Evolutionary conservation across 2,797 vertebrate species (phyloP), one percentile per base, ranked within the genome.

Genomic region (Echeneis naucrates): DNA sequence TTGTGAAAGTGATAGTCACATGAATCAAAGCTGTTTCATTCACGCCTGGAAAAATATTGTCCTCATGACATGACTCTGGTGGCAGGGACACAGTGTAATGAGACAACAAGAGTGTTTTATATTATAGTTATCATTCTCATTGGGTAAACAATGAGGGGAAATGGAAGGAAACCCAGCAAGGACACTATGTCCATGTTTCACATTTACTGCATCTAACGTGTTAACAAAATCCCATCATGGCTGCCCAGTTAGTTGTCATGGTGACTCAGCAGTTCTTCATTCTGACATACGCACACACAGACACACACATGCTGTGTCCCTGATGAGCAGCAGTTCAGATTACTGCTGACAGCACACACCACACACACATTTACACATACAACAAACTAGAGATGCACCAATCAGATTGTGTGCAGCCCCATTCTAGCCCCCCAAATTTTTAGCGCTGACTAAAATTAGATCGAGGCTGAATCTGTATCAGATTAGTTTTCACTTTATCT

Each of bases 191-290:
- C 8, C 32, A 24, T 75, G 51, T 63, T 40, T 52, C 38, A 60
- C 37, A 44, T 35, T 57, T 38, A 44, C 4, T 10, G 38, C 21
- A n/a, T 66, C 65, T 30, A 81, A 74, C 2, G 23, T 33, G 80
- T 75, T 78, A 73, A 82, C 55, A 66, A 60, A 84, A 75, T 64
- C 59, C 79, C 59, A 78, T 83, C 81, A 86, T 85, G 80, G 83
- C 77, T 71, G 83, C 80, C 75, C 65, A 75, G 82, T 60, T 84
- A 76, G 86, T 90, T 75, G 58, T 83, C 84, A 89, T 88, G 83
- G 88, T 92, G 91, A 93, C 89, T 92, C 92, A 92, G 92, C 93
- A 91, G 70, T 82, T 91, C 83, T 78, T 84, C 47, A 45, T 68
- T 72, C 74, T 2, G 44, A 79, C 81, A 81, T 78, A 68, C 69